Percentiles rank a stretch among this genome's conserved stretches.
Conservation (phyloP, 35 echinoderm and acorn worm species). For the Amphiura filiformis region DNA sequence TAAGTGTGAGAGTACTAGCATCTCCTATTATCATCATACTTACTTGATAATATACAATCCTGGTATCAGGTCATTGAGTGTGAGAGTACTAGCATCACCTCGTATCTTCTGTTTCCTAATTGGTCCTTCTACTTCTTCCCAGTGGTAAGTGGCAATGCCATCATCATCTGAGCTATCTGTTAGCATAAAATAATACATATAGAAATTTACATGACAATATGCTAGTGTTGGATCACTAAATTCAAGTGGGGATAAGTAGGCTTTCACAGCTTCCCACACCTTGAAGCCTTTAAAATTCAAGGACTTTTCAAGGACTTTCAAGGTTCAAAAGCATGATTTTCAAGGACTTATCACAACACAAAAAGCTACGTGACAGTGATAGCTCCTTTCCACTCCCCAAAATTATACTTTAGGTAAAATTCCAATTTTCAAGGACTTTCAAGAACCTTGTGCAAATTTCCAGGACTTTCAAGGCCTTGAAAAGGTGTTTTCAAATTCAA, state of each 20-base stretch:
- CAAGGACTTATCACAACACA: too few species aligned
- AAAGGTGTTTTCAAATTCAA: too few species aligned
- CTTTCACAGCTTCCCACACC: too few species aligned
- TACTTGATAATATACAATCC: slow-evolving; percentile 76
- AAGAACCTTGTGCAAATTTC: too few species aligned
- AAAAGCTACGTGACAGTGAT: not conserved
- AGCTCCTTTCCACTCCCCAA: not conserved
- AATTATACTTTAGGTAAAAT: too few species aligned
- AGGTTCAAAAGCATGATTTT: too few species aligned
- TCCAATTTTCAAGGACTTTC: too few species aligned
- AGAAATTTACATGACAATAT: not conserved
- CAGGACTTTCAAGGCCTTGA: too few species aligned
- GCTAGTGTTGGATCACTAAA: too few species aligned
- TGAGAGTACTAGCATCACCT: slow-evolving; percentile 45
- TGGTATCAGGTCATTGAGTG: slow-evolving; percentile 58
- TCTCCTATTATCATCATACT: not conserved
- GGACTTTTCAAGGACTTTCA: too few species aligned
- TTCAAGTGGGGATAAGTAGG: too few species aligned
- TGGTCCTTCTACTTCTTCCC: slow-evolving; percentile 79
- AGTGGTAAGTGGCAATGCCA: slow-evolving; percentile 65
- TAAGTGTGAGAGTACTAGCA: not conserved
- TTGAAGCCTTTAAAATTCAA: too few species aligned
- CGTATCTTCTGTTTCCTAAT: slow-evolving; percentile 36
- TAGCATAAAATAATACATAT: not conserved
- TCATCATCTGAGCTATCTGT: slow-evolving; percentile 86